Conservation (phyloP, 2,888 invertebrate genomes). For the Platycheirus rosarum region DNA sequence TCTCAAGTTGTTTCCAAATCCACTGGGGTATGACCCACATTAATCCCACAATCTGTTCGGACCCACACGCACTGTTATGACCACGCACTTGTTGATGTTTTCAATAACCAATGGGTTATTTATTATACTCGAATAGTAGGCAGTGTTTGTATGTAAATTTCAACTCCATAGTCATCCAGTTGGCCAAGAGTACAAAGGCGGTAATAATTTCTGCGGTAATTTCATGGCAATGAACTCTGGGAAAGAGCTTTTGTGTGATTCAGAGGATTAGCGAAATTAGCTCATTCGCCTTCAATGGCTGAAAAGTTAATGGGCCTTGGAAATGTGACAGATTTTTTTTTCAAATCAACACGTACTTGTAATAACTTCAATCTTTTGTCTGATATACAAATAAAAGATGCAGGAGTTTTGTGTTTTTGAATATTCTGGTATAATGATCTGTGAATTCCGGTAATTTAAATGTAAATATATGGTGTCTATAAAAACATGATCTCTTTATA, state of each 20-base stretch:
- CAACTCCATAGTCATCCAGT: constrained; percentile 4
- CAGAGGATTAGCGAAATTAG: constrained; percentile 26
- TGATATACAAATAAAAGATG: background rate
- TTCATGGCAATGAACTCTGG: constrained; percentile 42
- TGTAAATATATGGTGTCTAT: too few species aligned
- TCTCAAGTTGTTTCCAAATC: constrained; percentile 13
- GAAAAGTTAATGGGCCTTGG: constrained; percentile 18
- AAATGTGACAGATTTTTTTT: constrained; percentile 1
- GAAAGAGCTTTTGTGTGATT: constrained; percentile 6
- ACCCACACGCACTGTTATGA: constrained; percentile 38
- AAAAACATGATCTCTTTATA: too few species aligned
- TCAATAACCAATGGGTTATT: constrained; percentile 23
- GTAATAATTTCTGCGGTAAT: constrained; percentile 34
- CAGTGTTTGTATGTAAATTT: constrained; percentile 29
- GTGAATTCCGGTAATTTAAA: too few species aligned
- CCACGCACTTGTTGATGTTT: constrained; percentile 55
- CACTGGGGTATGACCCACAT: constrained; percentile 9
- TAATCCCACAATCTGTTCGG: constrained; percentile 32
- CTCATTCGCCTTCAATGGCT: constrained; percentile 5
- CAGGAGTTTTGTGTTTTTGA: background rate
- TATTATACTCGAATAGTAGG: constrained; percentile 15
- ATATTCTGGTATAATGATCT: too few species aligned
- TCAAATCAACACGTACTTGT: background rate
- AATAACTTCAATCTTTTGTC: constrained; percentile 15
- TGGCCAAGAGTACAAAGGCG: constrained; percentile 12